Conservation (phyloP, 2,888 invertebrate species). For the Cantharis flavilabris region DNA sequence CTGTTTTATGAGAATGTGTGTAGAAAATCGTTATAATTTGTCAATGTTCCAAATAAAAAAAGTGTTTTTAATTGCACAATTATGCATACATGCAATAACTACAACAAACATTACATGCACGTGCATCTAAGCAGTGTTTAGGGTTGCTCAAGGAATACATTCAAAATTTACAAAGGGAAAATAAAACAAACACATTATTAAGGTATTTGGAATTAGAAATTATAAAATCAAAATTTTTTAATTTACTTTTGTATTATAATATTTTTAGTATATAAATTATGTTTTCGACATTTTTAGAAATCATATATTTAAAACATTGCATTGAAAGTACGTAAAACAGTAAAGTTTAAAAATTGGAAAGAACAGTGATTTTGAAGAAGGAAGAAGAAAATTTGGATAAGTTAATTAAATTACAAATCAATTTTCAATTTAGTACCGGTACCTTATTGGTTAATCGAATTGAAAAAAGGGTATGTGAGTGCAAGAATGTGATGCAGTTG, state of each 20-base stretch:
- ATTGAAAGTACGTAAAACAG: not conserved
- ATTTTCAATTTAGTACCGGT: not conserved
- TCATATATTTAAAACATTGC: not conserved
- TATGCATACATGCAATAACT: not conserved
- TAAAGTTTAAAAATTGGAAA: not conserved
- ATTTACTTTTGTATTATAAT: not conserved
- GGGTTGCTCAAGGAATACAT: not conserved
- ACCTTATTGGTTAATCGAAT: not conserved
- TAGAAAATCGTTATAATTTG: not conserved
- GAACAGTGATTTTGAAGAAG: too few relatives aligned
- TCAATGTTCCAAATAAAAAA: constrained; percentile 1
- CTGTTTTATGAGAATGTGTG: not conserved
- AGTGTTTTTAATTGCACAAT: constrained; percentile 1
- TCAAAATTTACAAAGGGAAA: not conserved
- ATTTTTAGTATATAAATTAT: not conserved
- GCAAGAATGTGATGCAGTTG: not conserved
- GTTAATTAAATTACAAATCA: too few relatives aligned
- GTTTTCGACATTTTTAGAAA: not conserved
- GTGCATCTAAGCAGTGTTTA: not conserved
- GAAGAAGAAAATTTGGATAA: too few relatives aligned
- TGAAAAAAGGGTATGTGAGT: not conserved
- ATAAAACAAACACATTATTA: not conserved
- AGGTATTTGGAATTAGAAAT: not conserved
- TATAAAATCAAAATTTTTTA: not conserved
- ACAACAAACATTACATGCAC: not conserved